phyloP scores from a whole-genome alignment of 2,797 vertebrate genomes.

The Aulostomus chinensis region DNA sequence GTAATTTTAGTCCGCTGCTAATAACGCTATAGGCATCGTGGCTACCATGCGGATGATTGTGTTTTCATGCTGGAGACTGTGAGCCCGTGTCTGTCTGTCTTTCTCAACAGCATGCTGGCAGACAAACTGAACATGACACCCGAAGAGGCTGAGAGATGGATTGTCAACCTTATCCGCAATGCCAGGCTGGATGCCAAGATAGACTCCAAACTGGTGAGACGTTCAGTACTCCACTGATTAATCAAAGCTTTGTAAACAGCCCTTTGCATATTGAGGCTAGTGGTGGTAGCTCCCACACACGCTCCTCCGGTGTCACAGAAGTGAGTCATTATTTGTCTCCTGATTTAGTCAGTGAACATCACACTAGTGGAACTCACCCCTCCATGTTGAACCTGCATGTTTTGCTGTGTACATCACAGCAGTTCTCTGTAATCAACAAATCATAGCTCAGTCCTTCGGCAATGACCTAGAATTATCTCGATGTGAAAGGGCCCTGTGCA shows the following conservation, averaged over 20 bases:
- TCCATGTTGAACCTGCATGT: constrained; percentile 48
- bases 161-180: constrained; percentile 98
- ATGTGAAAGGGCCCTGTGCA: constrained; percentile 27
- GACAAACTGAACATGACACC: constrained; percentile 99
- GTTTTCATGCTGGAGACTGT: too few relatives aligned
- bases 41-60: too few relatives aligned
- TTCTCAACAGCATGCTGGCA: constrained; percentile 91
- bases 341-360: constrained; percentile 33
- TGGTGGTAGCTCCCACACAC: background rate
- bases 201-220: constrained; percentile 96
- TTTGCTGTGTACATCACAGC: constrained; percentile 55
- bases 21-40: too few relatives aligned
- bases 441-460: constrained; percentile 57
- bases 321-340: constrained; percentile 15
- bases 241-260: constrained; percentile 25
- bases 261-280: background rate
- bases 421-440: constrained; percentile 77
- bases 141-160: constrained; percentile 98
- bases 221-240: constrained; percentile 14
- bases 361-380: too few relatives aligned
- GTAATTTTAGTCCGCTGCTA: too few relatives aligned
- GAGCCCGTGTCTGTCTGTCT: too few relatives aligned
- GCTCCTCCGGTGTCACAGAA: constrained; percentile 5
- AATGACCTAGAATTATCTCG: constrained; percentile 76
- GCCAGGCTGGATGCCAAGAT: constrained; percentile 96